Percentiles rank a stretch among this genome's conserved stretches.
phyloP scores from a whole-genome alignment of 2,797 vertebrate species.

The Poliocrania exsul region DNA sequence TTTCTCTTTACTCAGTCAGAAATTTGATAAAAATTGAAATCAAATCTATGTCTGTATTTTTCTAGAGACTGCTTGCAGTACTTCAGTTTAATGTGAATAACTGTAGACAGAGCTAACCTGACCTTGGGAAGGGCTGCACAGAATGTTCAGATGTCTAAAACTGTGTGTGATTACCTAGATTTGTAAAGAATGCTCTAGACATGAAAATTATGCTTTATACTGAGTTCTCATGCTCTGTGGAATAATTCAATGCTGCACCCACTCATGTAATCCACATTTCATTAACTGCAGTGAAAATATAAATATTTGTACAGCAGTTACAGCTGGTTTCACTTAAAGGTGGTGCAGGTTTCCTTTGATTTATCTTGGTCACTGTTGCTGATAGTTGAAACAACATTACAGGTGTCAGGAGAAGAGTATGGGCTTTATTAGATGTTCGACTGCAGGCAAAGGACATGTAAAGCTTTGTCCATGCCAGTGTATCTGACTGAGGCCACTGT shows the following conservation, averaged over 20 bases:
- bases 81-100: not conserved
- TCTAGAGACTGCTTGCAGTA: not conserved
- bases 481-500: not conserved
- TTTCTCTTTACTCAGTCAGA: not conserved
- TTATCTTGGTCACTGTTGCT: not conserved
- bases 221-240: slow-evolving; percentile 37
- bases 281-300: slow-evolving; percentile 53
- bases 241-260: slow-evolving; percentile 63
- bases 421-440: not conserved
- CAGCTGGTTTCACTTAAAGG: slow-evolving; percentile 34
- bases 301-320: slow-evolving; percentile 42
- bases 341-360: not conserved
- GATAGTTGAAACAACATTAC: not conserved
- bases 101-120: not conserved
- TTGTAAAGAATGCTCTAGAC: slow-evolving; percentile 55
- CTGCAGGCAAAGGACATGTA: not conserved
- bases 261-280: slow-evolving; percentile 59
- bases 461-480: not conserved
- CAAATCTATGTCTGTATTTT: not conserved
- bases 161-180: slow-evolving; percentile 37
- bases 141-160: slow-evolving; percentile 45
- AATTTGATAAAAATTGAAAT: not conserved
- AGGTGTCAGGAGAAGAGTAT: not conserved
- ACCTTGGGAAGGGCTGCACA: not conserved
- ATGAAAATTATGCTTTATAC: slow-evolving; percentile 44